These are phyloP conservation scores for Zygogramma bicolorata DNA, from an alignment of 2,888 invertebrate species.

Conservation along the genomic window DNA sequence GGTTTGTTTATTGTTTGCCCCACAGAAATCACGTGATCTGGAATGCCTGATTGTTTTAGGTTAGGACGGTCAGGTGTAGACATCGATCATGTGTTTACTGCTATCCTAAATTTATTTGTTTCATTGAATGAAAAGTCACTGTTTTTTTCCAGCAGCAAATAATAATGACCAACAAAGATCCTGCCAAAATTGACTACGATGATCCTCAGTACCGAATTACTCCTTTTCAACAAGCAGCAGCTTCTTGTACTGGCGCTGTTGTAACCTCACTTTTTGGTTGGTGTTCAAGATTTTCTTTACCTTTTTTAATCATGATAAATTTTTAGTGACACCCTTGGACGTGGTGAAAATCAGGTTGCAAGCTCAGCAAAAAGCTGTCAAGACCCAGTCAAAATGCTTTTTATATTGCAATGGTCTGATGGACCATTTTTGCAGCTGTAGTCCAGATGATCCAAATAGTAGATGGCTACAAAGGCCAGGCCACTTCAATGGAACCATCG, in stretches of 20 bases:
- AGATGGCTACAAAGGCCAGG: constrained; percentile 75
- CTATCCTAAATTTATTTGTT: no score
- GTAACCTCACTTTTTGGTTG: constrained; percentile 90
- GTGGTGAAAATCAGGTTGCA: constrained; percentile 99
- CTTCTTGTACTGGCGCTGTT: constrained; percentile 89
- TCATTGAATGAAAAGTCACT: no score
- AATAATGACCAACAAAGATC: neutral
- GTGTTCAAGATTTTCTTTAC: constrained; percentile 45
- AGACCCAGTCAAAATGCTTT: constrained; percentile 91
- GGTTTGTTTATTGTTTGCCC: no score
- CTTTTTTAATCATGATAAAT: constrained; percentile 26
- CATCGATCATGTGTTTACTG: no score
- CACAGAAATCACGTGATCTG: no score
- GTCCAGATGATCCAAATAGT: constrained; percentile 65
- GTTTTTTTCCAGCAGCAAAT: no score
- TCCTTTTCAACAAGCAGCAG: constrained; percentile 85
- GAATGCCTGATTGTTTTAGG: no score
- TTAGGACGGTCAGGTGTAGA: no score
- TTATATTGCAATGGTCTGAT: constrained; percentile 98
- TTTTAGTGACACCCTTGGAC: constrained; percentile 96
- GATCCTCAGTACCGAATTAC: constrained; percentile 84
- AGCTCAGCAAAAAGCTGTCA: constrained; percentile 87
- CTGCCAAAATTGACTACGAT: constrained; percentile 64
- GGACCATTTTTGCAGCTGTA: constrained; percentile 96
- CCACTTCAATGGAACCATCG: constrained; percentile 82